Evolutionary conservation across 2,888 invertebrate genomes (phyloP).

Genomic region (Mellilla xanthometata): DNA sequence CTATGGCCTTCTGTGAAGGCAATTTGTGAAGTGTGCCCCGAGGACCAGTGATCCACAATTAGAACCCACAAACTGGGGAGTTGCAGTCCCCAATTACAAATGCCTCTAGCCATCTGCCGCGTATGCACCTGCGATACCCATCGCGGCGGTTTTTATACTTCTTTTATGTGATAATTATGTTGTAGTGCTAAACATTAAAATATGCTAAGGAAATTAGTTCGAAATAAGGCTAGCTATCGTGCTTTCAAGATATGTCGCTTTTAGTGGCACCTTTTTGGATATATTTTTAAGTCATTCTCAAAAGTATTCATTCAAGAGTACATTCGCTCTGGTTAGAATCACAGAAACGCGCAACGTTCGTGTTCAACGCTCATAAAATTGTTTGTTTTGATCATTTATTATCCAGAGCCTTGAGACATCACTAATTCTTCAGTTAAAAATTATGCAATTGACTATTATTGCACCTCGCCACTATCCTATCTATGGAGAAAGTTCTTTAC

Average conservation of each 20-base stretch:
- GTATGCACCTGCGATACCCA: slow-evolving; percentile 13
- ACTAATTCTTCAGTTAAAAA: slow-evolving; percentile 18
- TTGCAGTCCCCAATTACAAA: slow-evolving; percentile 9
- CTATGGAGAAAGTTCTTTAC: no score
- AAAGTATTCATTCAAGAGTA: no score
- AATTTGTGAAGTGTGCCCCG: slow-evolving; percentile 1
- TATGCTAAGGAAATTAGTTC: background rate
- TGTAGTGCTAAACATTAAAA: background rate
- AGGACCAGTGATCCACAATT: slow-evolving; percentile 12
- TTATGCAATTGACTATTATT: background rate
- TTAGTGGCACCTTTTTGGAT: no score
- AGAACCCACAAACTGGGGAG: background rate
- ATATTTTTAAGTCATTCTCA: no score
- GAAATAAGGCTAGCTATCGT: no score
- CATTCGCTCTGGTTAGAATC: no score
- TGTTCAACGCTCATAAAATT: slow-evolving; percentile 48
- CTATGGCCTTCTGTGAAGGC: background rate
- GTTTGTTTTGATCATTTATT: slow-evolving; percentile 56
- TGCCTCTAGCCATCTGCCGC: slow-evolving; percentile 7
- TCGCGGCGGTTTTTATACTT: background rate
- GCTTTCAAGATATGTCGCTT: no score
- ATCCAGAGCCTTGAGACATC: slow-evolving; percentile 25
- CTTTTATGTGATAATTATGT: slow-evolving; percentile 15
- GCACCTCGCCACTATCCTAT: no score
- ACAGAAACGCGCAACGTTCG: slow-evolving; percentile 33